phyloP scores from a whole-genome alignment of 2,888 invertebrate genomes.

The Drosophila austrosaltans region DNA sequence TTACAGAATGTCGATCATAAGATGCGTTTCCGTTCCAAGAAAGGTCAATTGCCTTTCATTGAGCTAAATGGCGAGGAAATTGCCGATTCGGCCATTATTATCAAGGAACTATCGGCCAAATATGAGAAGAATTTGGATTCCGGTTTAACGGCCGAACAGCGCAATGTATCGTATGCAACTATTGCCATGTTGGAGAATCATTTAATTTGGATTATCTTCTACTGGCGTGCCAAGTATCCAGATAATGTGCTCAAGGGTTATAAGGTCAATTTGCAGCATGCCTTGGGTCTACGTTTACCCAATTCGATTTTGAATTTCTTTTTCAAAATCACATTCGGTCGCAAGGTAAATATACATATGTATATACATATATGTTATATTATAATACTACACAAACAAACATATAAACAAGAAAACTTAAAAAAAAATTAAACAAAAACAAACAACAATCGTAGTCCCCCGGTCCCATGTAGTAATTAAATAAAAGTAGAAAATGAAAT shows the following conservation, averaged over 20 bases:
- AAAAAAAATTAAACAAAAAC: not conserved
- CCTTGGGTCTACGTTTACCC: conserved; percentile 93
- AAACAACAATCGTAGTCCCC: conserved; percentile 4
- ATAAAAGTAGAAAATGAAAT: not conserved
- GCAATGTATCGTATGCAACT: conserved; percentile 94
- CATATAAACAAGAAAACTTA: not conserved
- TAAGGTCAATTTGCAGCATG: conserved; percentile 95
- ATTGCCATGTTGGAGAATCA: conserved; percentile 98
- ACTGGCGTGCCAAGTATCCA: conserved; percentile 97
- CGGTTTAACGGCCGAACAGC: conserved; percentile 92
- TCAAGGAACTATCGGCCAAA: conserved; percentile 92
- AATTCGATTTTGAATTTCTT: conserved; percentile 94
- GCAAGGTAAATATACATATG: conserved; percentile 87
- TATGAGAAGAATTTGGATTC: conserved; percentile 93
- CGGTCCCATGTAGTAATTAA: not conserved
- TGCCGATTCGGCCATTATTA: conserved; percentile 95
- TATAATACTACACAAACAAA: too few relatives aligned
- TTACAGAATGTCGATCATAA: conserved; percentile 96
- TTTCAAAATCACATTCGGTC: conserved; percentile 93
- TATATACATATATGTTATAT: too few relatives aligned
- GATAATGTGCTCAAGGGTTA: conserved; percentile 94
- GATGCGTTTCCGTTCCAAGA: conserved; percentile 96
- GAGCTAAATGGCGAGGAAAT: conserved; percentile 97
- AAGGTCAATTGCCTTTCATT: conserved; percentile 96
- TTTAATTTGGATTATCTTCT: conserved; percentile 94